These are phyloP conservation scores for Melinopterus prodromus DNA, from an alignment of 2,888 invertebrate genomes.

Conservation along the genomic window DNA sequence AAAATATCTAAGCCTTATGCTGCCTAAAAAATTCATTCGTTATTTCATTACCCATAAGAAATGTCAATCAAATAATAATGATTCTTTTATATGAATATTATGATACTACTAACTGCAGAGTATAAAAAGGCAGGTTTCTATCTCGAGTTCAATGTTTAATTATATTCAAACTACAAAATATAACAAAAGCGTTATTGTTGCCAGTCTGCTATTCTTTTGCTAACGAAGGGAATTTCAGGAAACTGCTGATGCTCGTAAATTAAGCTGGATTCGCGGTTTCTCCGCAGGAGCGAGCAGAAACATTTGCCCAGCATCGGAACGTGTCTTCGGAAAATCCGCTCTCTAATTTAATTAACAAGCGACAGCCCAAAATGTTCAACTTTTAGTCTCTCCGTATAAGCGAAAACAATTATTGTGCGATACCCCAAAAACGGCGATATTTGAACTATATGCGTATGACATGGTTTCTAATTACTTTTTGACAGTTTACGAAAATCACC, in stretches of 20 bases:
- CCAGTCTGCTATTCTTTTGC: not conserved
- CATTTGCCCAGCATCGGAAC: not conserved
- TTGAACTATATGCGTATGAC: not conserved
- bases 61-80: no score
- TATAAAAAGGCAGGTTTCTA: no score
- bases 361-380: not conserved
- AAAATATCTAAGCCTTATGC: no score
- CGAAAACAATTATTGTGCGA: not conserved
- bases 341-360: not conserved
- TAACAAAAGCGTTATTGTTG: no score
- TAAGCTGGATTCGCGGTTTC: not conserved
- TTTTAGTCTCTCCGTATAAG: not conserved
- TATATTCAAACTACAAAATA: no score
- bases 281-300: not conserved
- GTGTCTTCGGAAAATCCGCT: not conserved
- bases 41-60: no score
- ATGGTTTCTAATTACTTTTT: not conserved
- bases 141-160: no score
- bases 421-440: not conserved
- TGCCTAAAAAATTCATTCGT: no score
- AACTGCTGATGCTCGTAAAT: not conserved
- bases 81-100: no score
- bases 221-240: not conserved
- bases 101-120: no score
- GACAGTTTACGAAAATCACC: slow-evolving; percentile 4